A percentile compares a stretch with the other conserved stretches of the same genome.
These are phyloP conservation scores for Lumbricus terrestris DNA, from an alignment of 2,888 invertebrate genomes.

Conservation along the genomic window DNA sequence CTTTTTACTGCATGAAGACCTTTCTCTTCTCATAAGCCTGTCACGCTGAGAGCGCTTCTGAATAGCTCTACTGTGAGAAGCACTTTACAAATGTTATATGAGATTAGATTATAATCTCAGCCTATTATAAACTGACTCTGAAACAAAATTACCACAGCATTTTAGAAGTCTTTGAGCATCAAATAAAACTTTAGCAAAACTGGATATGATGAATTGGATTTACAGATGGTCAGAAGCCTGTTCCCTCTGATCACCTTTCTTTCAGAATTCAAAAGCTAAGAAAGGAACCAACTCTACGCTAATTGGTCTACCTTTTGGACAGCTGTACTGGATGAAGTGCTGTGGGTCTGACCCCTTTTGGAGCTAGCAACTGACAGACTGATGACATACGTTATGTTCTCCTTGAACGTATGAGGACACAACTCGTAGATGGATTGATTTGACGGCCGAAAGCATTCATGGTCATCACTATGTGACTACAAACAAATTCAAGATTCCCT, in stretches of 20 bases:
- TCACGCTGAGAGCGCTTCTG: too few species aligned
- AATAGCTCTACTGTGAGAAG: too few species aligned
- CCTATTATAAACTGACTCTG: neutral
- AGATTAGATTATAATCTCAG: too few species aligned
- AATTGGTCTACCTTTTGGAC: neutral
- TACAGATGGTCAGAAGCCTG: too few species aligned
- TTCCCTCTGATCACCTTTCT: neutral
- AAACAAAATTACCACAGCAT: neutral
- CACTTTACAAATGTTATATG: too few species aligned
- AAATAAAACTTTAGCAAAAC: neutral
- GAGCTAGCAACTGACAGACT: neutral
- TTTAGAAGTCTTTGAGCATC: neutral
- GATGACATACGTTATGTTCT: neutral
- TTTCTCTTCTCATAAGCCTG: too few species aligned
- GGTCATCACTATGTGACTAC: neutral
- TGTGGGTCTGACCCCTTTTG: neutral
- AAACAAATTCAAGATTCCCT: neutral
- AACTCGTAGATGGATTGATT: neutral
- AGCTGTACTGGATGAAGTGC: neutral
- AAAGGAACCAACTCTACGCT: neutral
- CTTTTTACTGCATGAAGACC: too few species aligned
- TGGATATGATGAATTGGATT: neutral
- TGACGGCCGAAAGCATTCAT: neutral
- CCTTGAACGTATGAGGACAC: neutral
- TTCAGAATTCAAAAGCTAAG: neutral